These are phyloP conservation scores for Pocota personata DNA, from an alignment of 2,888 invertebrate species.

Conservation along the genomic window DNA sequence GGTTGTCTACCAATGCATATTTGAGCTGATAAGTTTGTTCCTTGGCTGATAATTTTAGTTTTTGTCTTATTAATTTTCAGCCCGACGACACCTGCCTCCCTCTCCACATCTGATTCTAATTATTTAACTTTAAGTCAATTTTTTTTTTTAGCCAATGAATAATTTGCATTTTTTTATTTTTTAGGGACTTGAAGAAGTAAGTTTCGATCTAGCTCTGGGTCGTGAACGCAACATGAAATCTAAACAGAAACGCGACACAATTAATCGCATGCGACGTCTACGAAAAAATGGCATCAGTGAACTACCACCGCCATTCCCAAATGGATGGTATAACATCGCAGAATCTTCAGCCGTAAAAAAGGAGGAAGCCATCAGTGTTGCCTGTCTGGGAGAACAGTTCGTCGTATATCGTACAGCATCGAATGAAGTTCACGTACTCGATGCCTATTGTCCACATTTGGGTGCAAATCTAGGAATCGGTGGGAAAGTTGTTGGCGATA, in stretches of 20 bases:
- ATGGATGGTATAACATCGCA: conserved; percentile 93
- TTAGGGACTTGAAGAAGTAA: conserved; percentile 77
- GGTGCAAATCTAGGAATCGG: conserved; percentile 94
- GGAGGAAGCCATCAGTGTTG: conserved; percentile 85
- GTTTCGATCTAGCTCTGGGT: conserved; percentile 67
- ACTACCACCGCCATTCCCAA: conserved; percentile 93
- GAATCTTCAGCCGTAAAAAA: conserved; percentile 86
- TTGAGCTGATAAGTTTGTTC: no score
- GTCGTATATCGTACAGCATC: conserved; percentile 88
- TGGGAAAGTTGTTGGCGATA: conserved; percentile 89
- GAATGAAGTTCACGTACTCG: conserved; percentile 87
- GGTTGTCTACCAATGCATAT: no score
- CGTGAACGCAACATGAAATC: conserved; percentile 48
- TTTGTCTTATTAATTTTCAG: no score
- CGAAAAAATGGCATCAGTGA: conserved; percentile 85
- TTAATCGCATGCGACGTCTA: conserved; percentile 83
- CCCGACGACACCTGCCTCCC: no score
- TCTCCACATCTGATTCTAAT: no score
- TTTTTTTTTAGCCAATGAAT: background rate
- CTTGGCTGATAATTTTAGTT: no score
- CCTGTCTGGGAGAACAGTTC: conserved; percentile 88
- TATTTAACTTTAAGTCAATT: no score
- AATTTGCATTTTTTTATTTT: conserved; percentile 12
- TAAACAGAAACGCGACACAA: conserved; percentile 76
- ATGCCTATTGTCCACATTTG: conserved; percentile 95